Percentiles rank a stretch among this genome's conserved stretches.
Evolutionary conservation across 2,113 vertebrate genomes (phyloP).

Genomic region (Plectropomus leopardus): DNA sequence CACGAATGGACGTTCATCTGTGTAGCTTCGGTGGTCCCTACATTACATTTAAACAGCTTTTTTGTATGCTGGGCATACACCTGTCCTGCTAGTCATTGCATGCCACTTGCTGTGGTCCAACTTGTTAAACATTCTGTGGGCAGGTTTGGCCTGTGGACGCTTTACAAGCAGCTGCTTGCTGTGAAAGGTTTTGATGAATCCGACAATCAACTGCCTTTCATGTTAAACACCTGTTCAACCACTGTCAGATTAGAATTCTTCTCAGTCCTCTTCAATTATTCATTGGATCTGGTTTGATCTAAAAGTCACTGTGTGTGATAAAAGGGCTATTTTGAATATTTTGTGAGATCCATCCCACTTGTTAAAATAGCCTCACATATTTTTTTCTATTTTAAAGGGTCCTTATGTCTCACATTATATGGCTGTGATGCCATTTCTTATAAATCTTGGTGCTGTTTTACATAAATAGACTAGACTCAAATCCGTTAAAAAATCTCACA

Average conservation of each 20-base stretch:
- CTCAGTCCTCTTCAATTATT: conserved; percentile 26
- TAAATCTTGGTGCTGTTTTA: not conserved
- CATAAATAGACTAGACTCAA: too few species aligned
- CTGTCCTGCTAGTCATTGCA: not conserved
- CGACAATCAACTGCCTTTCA: conserved; percentile 37
- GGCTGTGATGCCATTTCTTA: not conserved
- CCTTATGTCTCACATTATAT: conserved; percentile 24
- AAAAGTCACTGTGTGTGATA: conserved; percentile 11
- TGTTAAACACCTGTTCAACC: conserved; percentile 50
- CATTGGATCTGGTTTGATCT: conserved; percentile 13
- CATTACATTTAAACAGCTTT: not conserved
- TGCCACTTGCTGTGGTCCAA: not conserved
- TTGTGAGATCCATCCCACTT: conserved; percentile 17
- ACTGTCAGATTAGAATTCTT: conserved; percentile 43
- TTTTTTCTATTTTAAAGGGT: conserved; percentile 7
- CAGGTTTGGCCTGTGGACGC: not conserved
- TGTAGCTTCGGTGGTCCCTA: too few species aligned
- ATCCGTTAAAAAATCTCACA: not conserved
- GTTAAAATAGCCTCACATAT: conserved; percentile 8
- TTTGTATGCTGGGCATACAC: not conserved
- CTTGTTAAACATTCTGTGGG: conserved; percentile 10
- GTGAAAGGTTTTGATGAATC: conserved; percentile 33
- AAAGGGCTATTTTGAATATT: conserved; percentile 31
- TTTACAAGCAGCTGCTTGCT: conserved; percentile 36
- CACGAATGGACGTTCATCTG: too few species aligned